Percentiles rank a stretch among this genome's conserved stretches.
Evolutionary conservation across 2,797 vertebrate genomes (phyloP).

Genomic region (Acanthiza pusilla): DNA sequence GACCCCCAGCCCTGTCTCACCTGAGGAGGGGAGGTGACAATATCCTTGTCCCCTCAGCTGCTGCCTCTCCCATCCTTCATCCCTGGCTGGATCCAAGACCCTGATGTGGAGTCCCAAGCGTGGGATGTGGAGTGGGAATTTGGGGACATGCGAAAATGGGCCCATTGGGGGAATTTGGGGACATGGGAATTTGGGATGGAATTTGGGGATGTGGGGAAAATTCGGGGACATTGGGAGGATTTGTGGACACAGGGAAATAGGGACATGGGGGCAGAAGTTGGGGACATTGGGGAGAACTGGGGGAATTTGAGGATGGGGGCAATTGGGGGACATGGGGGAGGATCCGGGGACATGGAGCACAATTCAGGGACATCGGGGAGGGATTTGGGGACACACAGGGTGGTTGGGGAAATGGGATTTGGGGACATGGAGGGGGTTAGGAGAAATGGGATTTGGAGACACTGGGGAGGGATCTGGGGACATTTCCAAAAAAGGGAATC

Average conservation of each 20-base stretch:
- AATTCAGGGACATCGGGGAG: too few relatives aligned
- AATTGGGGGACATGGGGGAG: not conserved
- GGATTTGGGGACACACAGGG: too few relatives aligned
- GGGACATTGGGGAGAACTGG: not conserved
- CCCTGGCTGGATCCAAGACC: not conserved
- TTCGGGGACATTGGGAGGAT: not conserved
- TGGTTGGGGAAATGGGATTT: too few relatives aligned
- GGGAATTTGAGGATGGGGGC: too few relatives aligned
- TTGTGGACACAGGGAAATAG: not conserved
- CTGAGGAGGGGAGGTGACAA: not conserved
- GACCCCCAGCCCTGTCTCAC: not conserved
- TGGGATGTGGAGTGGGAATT: not conserved
- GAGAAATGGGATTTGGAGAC: not conserved
- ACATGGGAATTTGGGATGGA: too few relatives aligned
- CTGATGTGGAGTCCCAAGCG: not conserved
- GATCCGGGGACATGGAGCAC: too few relatives aligned
- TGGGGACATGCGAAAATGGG: not conserved
- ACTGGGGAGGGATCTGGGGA: not conserved
- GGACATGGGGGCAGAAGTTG: rapidly evolving
- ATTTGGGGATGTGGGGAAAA: not conserved
- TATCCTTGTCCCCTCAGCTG: not conserved
- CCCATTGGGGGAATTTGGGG: too few relatives aligned
- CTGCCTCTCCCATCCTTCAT: not conserved
- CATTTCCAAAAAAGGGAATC: not conserved
- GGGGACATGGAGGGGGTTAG: too few relatives aligned